Evolutionary conservation across 2,113 vertebrate genomes (phyloP).

Genomic region (Sciurus niger): DNA sequence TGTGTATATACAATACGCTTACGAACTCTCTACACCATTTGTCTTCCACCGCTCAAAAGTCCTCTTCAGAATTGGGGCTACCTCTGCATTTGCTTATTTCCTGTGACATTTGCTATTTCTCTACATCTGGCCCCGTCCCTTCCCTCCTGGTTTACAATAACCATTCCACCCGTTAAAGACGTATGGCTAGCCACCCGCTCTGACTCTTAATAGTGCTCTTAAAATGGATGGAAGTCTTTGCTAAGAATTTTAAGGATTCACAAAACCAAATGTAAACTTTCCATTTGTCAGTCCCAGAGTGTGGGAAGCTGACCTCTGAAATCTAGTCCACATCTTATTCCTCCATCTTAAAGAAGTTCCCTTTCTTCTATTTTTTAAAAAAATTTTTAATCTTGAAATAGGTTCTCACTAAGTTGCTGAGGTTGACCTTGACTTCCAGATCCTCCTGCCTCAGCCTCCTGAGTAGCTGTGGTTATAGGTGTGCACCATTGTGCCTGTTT

Average conservation of each 20-base stretch:
- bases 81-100: slow-evolving; percentile 73
- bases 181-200: not conserved
- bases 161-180: slow-evolving; percentile 50
- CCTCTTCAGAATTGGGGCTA: slow-evolving; percentile 57
- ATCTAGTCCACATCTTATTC: not conserved
- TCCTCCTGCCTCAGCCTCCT: not conserved
- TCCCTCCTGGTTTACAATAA: slow-evolving; percentile 64
- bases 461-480: not conserved
- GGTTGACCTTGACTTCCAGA: not conserved
- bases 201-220: slow-evolving; percentile 42
- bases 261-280: slow-evolving; percentile 61
- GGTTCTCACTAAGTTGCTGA: not conserved
- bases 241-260: slow-evolving; percentile 56
- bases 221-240: slow-evolving; percentile 58
- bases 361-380: slow-evolving; percentile 4
- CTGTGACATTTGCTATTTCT: slow-evolving; percentile 71
- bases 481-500: not conserved
- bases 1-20: slow-evolving; percentile 28
- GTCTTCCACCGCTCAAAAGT: slow-evolving; percentile 64
- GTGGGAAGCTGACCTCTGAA: slow-evolving; percentile 75
- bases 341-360: not conserved
- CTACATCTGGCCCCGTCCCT: slow-evolving; percentile 54
- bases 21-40: not conserved
- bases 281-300: slow-evolving; percentile 60
- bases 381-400: not conserved